Evolutionary conservation across 1,140 invertebrate species (phyloP), one percentile per base, ranked within the genome.

Genomic region (Coptotermes formosanus): DNA sequence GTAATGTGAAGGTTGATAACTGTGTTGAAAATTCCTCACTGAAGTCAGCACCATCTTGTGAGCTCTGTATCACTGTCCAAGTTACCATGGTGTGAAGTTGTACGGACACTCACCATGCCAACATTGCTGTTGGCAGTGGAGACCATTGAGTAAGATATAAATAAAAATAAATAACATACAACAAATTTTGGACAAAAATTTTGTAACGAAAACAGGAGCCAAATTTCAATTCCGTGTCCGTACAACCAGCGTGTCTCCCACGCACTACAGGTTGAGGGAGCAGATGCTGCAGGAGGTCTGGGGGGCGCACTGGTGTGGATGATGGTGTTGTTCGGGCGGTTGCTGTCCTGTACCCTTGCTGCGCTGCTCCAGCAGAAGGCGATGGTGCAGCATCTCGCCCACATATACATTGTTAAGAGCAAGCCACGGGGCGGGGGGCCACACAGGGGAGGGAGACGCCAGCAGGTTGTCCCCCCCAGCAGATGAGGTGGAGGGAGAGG

Each of bases 271-370:
- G 89, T 93, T 93, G 23, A 92, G 90, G 88, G 92, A 92, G 89
- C 92, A 92, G 90, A 93, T 92, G 85, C 91, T 91, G 89, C 92
- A 93, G 25, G 87, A 85, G 91, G 91, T 48, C 64, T 75, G 86
- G 59, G 82, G 87, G 83, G 59, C 85, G 86, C 52, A 84, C 75
- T 85, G 85, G 64, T 81, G 85, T 44, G 81, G 87, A 32, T 19
- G 86, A 32, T 21, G 82, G 25, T 43, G 86, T 32, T 30, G 85
- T 44, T 87, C 83, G 0, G 52, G 32, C 16, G n/a, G 85, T 64
- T 85, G 59, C 30, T 69, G 38, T 30, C 44, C 52, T 12, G 30
- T 43, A 16, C 85, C 81, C 55, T 75, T 48, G 84, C 82, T 45
- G 87, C 48, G 88, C 86, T 85, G 89, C 83, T 87, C 89, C 87